These are phyloP conservation scores for Poecilobothrus nobilitatus DNA, from an alignment of 2,888 invertebrate genomes.

Conservation along the genomic window DNA sequence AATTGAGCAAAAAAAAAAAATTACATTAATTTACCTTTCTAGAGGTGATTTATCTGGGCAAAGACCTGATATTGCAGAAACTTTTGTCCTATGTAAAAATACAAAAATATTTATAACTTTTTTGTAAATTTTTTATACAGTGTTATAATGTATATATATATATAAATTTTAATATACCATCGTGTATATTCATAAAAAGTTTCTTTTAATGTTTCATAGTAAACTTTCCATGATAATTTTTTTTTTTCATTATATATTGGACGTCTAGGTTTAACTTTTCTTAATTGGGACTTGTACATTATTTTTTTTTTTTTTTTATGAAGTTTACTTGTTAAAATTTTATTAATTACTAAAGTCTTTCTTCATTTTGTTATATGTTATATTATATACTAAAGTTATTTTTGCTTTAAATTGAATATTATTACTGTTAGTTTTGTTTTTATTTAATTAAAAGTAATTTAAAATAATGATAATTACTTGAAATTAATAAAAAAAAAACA, in stretches of 20 bases:
- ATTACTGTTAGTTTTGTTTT: too few species aligned
- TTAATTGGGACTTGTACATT: too few species aligned
- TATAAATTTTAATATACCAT: not conserved
- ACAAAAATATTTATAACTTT: not conserved
- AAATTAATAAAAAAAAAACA: too few species aligned
- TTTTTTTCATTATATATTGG: not conserved
- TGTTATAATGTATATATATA: not conserved
- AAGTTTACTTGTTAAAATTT: too few species aligned
- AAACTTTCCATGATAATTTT: not conserved
- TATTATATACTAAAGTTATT: too few species aligned
- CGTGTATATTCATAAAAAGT: not conserved
- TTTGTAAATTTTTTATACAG: not conserved
- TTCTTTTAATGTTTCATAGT: not conserved
- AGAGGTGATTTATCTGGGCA: not conserved
- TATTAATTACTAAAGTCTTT: too few species aligned
- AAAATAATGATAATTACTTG: too few species aligned
- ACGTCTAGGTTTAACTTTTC: not conserved
- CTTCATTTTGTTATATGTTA: too few species aligned
- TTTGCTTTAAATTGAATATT: too few species aligned
- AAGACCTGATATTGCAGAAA: not conserved
- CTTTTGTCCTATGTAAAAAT: not conserved
- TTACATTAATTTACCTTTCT: not conserved
- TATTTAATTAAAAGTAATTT: too few species aligned
- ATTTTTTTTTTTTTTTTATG: too few species aligned
- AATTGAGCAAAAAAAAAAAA: not conserved